Base-by-base conservation (phyloP, 64 coral and sea anemone genomes). In the Montipora foliosa region DNA sequence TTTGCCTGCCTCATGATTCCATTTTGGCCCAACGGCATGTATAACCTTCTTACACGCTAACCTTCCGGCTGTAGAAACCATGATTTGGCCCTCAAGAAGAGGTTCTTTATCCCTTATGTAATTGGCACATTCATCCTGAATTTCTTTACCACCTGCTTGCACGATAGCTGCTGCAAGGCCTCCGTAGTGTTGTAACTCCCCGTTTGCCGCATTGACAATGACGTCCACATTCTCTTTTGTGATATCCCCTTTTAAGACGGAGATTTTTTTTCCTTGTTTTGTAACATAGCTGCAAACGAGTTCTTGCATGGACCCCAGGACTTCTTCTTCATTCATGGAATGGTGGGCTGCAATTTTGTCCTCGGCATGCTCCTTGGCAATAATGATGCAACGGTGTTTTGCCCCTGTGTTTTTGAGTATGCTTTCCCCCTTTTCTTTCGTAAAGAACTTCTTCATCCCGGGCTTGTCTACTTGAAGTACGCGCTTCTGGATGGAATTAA, bases 141-240 rank as follows among this genome's bases (percentile, higher is more conserved):
- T 96, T n/a, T 74, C 81, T 11, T 52, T 58, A 5, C 95, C 95
- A 22, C 95, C 95, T 55, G 64, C 82, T n/a, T 76, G 6, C 19
- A 96, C 50, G 75, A 96, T 96, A 25, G 70, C 64, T 0, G 17
- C 44, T 76, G 94, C 94, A 10, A 96, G 37, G 6, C 90, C 94
- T 17, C 53, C 90, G 6, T 69, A 2, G 57, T 96, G 94, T 4
- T 61, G 47, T 4, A 96, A 64, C 4, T 55, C 66, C 2, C 14
- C 1, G 14, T 96, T 92, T 11, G 94, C 90, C 50, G 90, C 90
- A 73, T 96, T 96, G 11, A 96, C 94, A 49, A 96, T 89, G 8
- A 73, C 84, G 78, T 92, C 94, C 1, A 92, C 94, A 20, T 58
- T 12, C 12, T 96, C 85, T 49, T 88, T 68, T 14, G 94, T 96